Evolutionary conservation across 2,888 invertebrate genomes (phyloP).

Genomic region (Dexiosoma caninum): DNA sequence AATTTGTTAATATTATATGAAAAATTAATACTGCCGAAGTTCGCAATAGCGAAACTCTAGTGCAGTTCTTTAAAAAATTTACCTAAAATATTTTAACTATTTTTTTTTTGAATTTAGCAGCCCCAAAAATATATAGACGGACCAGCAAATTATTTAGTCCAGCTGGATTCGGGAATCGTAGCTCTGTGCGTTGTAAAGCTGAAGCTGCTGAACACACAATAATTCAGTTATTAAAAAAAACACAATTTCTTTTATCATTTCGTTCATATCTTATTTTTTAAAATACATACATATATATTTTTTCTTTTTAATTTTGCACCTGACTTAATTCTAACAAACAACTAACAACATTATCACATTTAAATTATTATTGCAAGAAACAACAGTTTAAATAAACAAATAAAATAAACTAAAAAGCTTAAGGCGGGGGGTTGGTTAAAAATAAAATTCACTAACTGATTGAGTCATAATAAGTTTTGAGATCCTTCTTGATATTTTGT

Average conservation of each 20-base stretch:
- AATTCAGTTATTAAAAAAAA: background rate
- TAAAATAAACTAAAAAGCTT: slow-evolving; percentile 25
- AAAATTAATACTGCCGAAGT: too few relatives aligned
- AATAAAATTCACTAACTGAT: slow-evolving; percentile 50
- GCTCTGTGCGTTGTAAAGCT: too few relatives aligned
- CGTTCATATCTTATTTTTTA: background rate
- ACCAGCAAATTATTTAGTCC: too few relatives aligned
- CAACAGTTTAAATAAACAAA: slow-evolving; percentile 47
- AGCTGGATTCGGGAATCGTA: too few relatives aligned
- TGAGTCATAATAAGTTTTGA: slow-evolving; percentile 48
- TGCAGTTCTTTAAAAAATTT: too few relatives aligned
- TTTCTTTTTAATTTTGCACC: slow-evolving; percentile 42
- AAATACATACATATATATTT: slow-evolving; percentile 18
- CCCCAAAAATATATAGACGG: too few relatives aligned
- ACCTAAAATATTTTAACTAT: too few relatives aligned
- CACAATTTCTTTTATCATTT: slow-evolving; percentile 15
- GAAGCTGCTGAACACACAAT: too few relatives aligned
- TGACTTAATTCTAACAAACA: slow-evolving; percentile 45
- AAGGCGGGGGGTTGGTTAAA: slow-evolving; percentile 9
- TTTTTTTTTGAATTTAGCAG: too few relatives aligned
- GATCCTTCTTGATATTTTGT: slow-evolving; percentile 50
- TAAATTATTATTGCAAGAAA: slow-evolving; percentile 61
- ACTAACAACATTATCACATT: slow-evolving; percentile 62
- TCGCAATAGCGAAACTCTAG: too few relatives aligned
- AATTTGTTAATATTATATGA: too few relatives aligned